Percentiles rank a stretch among this genome's conserved stretches.
Evolutionary conservation across 2,113 vertebrate genomes (phyloP).

Genomic region (Eulacestoma nigropectus): DNA sequence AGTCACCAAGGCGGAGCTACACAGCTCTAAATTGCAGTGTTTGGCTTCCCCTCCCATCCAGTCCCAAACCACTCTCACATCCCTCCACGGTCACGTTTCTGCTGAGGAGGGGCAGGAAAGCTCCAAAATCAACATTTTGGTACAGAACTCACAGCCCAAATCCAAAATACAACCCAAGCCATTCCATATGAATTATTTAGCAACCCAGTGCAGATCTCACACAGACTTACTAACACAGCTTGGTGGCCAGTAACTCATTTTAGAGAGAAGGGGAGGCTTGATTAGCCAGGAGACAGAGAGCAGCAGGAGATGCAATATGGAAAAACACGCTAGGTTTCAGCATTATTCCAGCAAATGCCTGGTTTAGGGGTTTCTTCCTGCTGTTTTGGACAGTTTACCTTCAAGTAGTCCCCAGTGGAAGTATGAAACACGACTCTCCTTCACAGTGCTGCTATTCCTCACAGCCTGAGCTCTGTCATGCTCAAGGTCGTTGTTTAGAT

Average conservation of each 20-base stretch:
- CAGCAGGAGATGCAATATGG: neutral
- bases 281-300: neutral
- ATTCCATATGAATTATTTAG: constrained; percentile 3
- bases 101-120: neutral
- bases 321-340: accelerated
- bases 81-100: neutral
- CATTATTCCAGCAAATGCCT: neutral
- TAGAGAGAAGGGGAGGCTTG: neutral
- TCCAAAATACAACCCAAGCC: neutral
- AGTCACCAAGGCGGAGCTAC: constrained; percentile 8
- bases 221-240: neutral
- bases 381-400: neutral
- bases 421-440: neutral
- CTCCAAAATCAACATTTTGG: neutral
- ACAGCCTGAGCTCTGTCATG: neutral
- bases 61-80: neutral
- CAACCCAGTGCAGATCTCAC: neutral
- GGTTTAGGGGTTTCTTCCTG: neutral
- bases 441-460: neutral
- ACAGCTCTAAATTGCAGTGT: neutral
- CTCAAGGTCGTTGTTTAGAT: neutral
- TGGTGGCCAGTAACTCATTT: neutral
- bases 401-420: neutral
- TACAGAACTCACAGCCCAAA: neutral
- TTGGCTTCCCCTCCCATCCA: neutral